These are phyloP conservation scores for Polyommatus icarus DNA, from an alignment of 2,888 invertebrate genomes.

Conservation along the genomic window DNA sequence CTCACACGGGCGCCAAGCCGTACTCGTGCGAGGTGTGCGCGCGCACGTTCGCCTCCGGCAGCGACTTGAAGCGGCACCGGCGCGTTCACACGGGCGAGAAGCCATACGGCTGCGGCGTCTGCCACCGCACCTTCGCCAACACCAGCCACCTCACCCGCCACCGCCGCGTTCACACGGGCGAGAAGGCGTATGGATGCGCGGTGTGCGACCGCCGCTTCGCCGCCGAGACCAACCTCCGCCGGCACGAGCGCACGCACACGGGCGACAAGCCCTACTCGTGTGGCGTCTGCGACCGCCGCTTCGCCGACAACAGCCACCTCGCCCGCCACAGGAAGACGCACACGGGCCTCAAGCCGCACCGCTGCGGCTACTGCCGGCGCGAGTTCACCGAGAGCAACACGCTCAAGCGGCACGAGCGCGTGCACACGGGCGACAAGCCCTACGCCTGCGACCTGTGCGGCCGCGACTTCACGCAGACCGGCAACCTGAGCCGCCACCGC, in stretches of 20 bases:
- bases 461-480: constrained; percentile 5
- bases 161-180: constrained; percentile 35
- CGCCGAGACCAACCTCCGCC: constrained; percentile 23
- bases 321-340: constrained; percentile 56
- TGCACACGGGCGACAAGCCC: constrained; percentile 25
- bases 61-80: constrained; percentile 25
- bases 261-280: constrained; percentile 31
- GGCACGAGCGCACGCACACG: constrained; percentile 27
- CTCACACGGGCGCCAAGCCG: constrained; percentile 18
- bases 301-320: constrained; percentile 37
- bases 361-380: constrained; percentile 47
- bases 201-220: constrained; percentile 36
- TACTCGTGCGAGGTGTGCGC: constrained; percentile 25
- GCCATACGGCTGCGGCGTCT: constrained; percentile 36
- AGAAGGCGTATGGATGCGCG: constrained; percentile 35
- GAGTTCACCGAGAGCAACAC: constrained; percentile 27
- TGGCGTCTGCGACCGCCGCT: constrained; percentile 20
- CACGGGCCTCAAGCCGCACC: constrained; percentile 56
- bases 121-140: constrained; percentile 34
- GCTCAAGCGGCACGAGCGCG: constrained; percentile 10
- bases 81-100: constrained; percentile 36
- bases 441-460: constrained; percentile 15
- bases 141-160: constrained; percentile 34
- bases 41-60: constrained; percentile 21
- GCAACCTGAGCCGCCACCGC: constrained; percentile 8